Base-by-base conservation (phyloP, 2,888 invertebrate genomes). In the Ochropleura plecta region DNA sequence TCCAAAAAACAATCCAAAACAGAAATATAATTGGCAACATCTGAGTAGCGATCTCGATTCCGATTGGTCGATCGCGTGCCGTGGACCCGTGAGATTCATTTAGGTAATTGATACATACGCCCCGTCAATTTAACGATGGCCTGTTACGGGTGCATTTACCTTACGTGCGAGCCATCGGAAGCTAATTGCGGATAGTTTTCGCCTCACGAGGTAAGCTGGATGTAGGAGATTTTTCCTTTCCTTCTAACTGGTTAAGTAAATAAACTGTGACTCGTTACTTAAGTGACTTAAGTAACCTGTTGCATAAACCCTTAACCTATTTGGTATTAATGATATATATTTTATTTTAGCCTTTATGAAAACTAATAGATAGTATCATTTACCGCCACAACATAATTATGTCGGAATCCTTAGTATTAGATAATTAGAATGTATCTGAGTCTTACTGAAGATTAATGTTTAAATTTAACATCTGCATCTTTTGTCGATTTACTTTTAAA, bases 91-190 rank as follows among this genome's bases (percentile, higher is more conserved):
- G 91, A 91, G 92, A 91, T 91, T 91, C 91, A 92, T 93, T 92
- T 91, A 86, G 85, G 90, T 93, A 94, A 94, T 94, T 94, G 94
- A 93, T 93, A 93, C 92, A 90, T 89, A 92, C 93, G 91, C 91
- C 92, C 91, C 88, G 89, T 88, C 91, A 87, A 90, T 93, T 91
- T 88, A 79, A 83, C 89, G 87, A 87, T 79, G 67, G 85, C 67
- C 68, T 67, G 83, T 74, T 64, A 82, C 70, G 55, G 79, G 82
- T 77, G 82, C 86, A 86, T 88, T 89, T 91, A 90, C 89, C 87
- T 89, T 51, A 74, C 75, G 63, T 81, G 84, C 81, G 81, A 87
- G 85, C 85, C 73, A 86, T 81, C 79, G 79, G 73, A 85, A 90
- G 84, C 83, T 90, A 88, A 88, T 88, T 84, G 86, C 78, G 70